Base-by-base conservation (phyloP, 2,113 vertebrate species). In the Benitochromis conjunctus region DNA sequence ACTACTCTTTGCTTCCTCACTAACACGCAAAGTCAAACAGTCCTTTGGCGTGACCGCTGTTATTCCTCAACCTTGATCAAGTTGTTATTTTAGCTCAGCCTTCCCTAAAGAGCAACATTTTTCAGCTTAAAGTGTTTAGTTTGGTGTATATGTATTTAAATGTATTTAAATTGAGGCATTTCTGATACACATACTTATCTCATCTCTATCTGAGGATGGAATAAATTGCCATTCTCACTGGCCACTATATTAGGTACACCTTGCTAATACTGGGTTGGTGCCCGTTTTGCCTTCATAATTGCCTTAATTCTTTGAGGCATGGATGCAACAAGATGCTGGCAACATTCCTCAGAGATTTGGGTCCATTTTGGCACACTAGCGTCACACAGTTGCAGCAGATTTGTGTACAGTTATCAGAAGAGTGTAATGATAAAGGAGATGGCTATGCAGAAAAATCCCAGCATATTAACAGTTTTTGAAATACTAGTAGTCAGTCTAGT, bases 341-440 rank as follows among this genome's bases (percentile, higher is more conserved):
- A 69, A 69, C 7, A 69, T 60, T 60, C 29, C 8, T 60, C 8
- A 6, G 14, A 31, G 5, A 60, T 60, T 19, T 18, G 29, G 57
- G 29, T 34, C 57, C 14, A 31, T 34, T 18, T 31, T 60, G 3
- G 29, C 8, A 0, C 2, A 0, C 34, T 18, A 10, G 16, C 31
- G 14, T 60, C 29, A 60, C 29, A 60, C 57, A 60, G 57, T 19
- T 60, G 26, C 57, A 31, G 2, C 29, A 60, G 14, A 60, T 60
- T 18, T 43, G 64, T 69, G 58, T 62, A 19, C 31, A 66, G 34
- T 38, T 66, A 21, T 21, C 21, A 66, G 1, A 41, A 66, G 4
- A 1, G 19, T 0, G 1, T 8, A 34, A 4, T n/a, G 19, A 0
- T 14, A 41, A 66, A 41, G 11, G 34, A 19, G 48, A 53, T 19